Conservation (phyloP, 2,113 vertebrate genomes). For the Calidris pygmaea region DNA sequence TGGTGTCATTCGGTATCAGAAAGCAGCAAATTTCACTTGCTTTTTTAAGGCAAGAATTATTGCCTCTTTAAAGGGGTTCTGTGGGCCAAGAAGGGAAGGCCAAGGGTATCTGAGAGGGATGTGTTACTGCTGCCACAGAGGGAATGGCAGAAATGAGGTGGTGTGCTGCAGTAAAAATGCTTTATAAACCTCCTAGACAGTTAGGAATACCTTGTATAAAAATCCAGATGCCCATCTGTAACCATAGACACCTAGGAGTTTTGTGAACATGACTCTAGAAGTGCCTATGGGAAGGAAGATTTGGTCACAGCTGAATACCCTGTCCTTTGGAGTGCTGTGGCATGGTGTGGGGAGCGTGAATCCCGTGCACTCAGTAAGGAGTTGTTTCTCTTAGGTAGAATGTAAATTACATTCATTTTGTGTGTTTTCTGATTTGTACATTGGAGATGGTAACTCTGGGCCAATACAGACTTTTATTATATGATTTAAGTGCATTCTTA, state of each 20-base stretch:
- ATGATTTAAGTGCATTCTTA: background rate
- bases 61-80: background rate
- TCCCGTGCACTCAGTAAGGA: background rate
- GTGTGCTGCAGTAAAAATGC: background rate
- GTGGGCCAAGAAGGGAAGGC: background rate
- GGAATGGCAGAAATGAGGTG: background rate
- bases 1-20: background rate
- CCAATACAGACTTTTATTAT: background rate
- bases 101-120: background rate
- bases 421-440: background rate
- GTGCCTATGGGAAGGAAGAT: background rate
- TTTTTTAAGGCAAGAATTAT: background rate
- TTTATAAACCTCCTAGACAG: background rate
- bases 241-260: background rate
- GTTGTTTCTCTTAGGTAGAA: background rate
- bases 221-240: background rate
- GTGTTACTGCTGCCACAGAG: background rate
- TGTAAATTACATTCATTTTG: rapidly evolving
- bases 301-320: background rate
- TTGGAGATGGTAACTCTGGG: background rate
- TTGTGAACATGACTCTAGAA: background rate
- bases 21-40: background rate
- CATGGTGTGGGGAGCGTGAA: background rate
- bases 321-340: background rate
- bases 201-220: background rate